Base-by-base conservation (phyloP, 2,113 vertebrate genomes). In the Saimiri boliviensis region DNA sequence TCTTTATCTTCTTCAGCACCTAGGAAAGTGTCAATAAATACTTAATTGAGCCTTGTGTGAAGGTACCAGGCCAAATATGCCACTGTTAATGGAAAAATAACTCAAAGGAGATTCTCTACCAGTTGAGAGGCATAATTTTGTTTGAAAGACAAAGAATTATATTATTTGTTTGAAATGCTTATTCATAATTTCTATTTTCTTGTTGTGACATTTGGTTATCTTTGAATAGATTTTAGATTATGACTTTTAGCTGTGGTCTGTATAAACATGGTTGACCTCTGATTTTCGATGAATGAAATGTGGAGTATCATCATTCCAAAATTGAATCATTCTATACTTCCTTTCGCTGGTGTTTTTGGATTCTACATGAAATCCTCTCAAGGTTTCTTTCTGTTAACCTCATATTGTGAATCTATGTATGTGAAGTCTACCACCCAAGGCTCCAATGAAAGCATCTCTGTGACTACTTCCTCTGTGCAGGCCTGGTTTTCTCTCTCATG, bases 181-280 rank as follows among this genome's bases (percentile, higher is more conserved):
- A 58, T 84, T 81, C 16, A n/a, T 89, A n/a, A 79, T 84, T 90
- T 40, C 66, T 83, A 20, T 85, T 94, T 84, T 92, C 49, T 66
- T 80, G 8, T 54, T 73, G 12, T 76, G 35, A 77, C 73, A 2
- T 60, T 35, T 54, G 5, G 60, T 86, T 94, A 66, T 49, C 71
- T 87, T n/a, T 79, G 82, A 79, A 79, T 54, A 73, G 49, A 71
- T 86, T 63, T 42, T 71, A 86, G 86, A 71, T 56, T 82, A 91
- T 45, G 71, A 79, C 21, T 60, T 83, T 35, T 14, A 91, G 40
- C 25, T 35, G 82, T 49, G 27, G 3, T 71, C 58, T 47, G 1
- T 68, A 8, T 77, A 94, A 89, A 66, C 45, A 63, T 60, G 80
- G 37, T 23, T 93, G 11, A 49, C 37, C 19, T 96, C 49, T 23